phyloP scores from a whole-genome alignment of 1,140 invertebrate genomes.

The Drosophila pseudoananassae region DNA sequence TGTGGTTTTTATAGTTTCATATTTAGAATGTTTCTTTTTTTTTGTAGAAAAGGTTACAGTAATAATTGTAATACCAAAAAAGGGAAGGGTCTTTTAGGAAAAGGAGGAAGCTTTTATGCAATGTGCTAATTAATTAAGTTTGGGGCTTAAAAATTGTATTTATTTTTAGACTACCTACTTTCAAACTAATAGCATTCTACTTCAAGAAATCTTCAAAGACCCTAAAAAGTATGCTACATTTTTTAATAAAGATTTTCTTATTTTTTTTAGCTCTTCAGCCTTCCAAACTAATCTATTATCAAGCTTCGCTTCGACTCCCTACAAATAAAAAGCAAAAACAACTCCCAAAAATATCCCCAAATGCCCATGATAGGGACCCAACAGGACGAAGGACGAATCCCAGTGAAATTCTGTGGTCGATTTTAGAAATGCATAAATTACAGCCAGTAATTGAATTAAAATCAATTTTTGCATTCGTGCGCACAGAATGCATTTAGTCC shows the following conservation, averaged over 20 bases:
- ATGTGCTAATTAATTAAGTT: slow-evolving; percentile 70
- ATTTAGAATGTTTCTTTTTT: neutral
- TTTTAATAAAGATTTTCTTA: too few species aligned
- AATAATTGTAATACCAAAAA: slow-evolving; percentile 4
- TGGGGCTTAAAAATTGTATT: too few species aligned
- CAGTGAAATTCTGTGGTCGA: slow-evolving; percentile 19
- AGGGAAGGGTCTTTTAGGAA: neutral
- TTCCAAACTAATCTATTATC: too few species aligned
- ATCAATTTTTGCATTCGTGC: slow-evolving; percentile 66
- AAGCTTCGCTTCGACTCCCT: too few species aligned
- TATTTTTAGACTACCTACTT: too few species aligned
- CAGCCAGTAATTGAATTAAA: slow-evolving; percentile 75
- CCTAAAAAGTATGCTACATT: too few species aligned
- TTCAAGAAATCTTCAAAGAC: neutral
- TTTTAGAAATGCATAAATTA: slow-evolving; percentile 76
- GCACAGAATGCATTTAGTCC: slow-evolving; percentile 29
- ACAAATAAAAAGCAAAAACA: too few species aligned
- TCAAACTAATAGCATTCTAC: too few species aligned
- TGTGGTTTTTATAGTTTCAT: neutral
- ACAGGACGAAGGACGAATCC: neutral
- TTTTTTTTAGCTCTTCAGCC: too few species aligned
- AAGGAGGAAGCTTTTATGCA: slow-evolving; percentile 1
- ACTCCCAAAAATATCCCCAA: neutral
- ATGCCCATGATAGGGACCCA: neutral
- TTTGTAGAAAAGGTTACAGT: slow-evolving; percentile 54